These are phyloP conservation scores for Eolophus roseicapilla DNA, from an alignment of 2,113 vertebrate genomes.

Conservation along the genomic window DNA sequence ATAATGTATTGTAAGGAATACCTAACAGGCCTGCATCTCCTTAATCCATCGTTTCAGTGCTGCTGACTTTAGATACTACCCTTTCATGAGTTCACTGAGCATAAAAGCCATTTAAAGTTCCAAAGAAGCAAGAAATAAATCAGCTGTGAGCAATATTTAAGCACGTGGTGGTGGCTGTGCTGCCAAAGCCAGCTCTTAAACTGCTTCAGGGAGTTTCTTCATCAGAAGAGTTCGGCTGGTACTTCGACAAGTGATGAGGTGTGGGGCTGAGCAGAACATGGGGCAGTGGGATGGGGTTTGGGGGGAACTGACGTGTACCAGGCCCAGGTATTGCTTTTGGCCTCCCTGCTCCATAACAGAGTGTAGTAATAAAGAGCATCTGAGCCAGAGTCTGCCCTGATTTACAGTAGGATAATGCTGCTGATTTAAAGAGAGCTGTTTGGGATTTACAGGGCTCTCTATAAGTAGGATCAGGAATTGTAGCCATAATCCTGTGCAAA, in stretches of 20 bases:
- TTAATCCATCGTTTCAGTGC: conserved; percentile 12
- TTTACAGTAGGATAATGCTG: conserved; percentile 12
- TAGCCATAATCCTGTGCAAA: conserved; percentile 16
- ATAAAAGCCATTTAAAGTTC: conserved; percentile 49
- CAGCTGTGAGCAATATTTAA: conserved; percentile 49
- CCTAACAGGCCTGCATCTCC: conserved; percentile 13
- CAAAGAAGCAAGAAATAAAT: conserved; percentile 57
- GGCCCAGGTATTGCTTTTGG: background rate
- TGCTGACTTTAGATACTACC: conserved; percentile 40
- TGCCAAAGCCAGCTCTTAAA: background rate
- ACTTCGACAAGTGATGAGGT: background rate
- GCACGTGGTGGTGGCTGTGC: background rate
- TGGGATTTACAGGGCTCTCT: conserved; percentile 22
- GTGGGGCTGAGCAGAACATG: background rate
- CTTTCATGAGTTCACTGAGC: conserved; percentile 39
- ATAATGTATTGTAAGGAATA: background rate
- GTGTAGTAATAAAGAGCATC: background rate
- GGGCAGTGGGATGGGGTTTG: background rate
- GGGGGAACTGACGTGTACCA: accelerated
- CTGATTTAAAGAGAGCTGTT: background rate
- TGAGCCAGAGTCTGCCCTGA: background rate
- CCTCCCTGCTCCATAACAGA: accelerated
- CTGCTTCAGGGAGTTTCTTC: background rate
- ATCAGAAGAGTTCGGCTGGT: background rate
- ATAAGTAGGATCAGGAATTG: conserved; percentile 12